These are phyloP conservation scores for Reinhardtius hippoglossoides DNA, from an alignment of 2,113 vertebrate genomes.

Conservation along the genomic window DNA sequence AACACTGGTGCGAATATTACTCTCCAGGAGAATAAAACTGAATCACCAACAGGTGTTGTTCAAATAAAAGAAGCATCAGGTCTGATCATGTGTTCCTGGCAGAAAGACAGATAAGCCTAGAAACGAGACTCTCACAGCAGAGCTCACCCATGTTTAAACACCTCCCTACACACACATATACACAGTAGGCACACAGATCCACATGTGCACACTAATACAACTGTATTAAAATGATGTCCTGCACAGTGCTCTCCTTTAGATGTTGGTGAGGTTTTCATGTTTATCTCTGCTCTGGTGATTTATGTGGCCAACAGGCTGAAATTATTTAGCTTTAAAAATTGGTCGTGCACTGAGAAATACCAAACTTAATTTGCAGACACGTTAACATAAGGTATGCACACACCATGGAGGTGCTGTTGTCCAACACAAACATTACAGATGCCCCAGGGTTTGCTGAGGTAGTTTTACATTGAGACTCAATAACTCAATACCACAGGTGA, in stretches of 20 bases:
- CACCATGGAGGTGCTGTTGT: neutral
- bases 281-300: constrained; percentile 70
- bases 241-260: constrained; percentile 49
- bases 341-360: constrained; percentile 61
- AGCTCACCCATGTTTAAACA: constrained; percentile 3
- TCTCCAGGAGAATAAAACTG: constrained; percentile 19
- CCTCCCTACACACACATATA: neutral
- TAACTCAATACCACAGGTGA: no score
- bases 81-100: constrained; percentile 50
- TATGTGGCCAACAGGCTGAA: constrained; percentile 63
- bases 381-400: neutral
- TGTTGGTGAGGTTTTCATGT: constrained; percentile 75
- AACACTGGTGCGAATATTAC: constrained; percentile 33
- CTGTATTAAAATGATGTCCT: constrained; percentile 57
- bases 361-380: constrained; percentile 61
- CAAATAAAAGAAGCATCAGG: constrained; percentile 50
- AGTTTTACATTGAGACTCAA: no score
- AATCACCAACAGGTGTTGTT: constrained; percentile 50
- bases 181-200: constrained; percentile 12
- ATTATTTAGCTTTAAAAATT: constrained; percentile 75
- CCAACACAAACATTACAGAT: no score
- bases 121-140: constrained; percentile 27
- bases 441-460: no score
- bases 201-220: constrained; percentile 38
- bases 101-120: constrained; percentile 52